Evolutionary conservation across 2,797 vertebrate species (phyloP), one percentile per base, ranked within the genome.

Genomic region (Lagorchestes hirsutus): DNA sequence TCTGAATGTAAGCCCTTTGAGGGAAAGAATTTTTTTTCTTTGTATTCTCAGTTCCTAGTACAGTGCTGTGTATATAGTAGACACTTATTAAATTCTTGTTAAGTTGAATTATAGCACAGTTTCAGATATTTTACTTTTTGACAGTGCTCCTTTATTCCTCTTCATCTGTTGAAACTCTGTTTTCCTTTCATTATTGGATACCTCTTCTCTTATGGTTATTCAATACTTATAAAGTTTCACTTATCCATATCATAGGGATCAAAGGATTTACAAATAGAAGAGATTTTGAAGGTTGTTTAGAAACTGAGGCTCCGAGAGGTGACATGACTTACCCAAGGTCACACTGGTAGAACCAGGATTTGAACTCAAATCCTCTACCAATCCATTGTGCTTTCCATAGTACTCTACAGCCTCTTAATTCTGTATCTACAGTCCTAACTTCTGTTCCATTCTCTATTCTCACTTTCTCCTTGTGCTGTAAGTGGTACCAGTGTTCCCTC

Each of bases 281-380:
- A 59, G 92, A 93, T 52, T 0, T 92, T 74, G 92, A 91, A 92
- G 90, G 74, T 40, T 58, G 11, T 29, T 11, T 28, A 82, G 91
- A 92, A 18, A 54, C 54, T 0, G 54, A 92, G 55, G 46, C 29
- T 56, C n/a, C 11, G 55, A 96, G 92, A 95, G 92, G 62, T 93
- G 5, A 5, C 40, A 16, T 4, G 29, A 93, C 90, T 54, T n/a
- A 28, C 56, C 94, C 91, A 90, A 29, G 90, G 9, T 94, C 92
- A 82, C 24, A 52, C 52, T 94, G 95, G 74, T 93, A 93, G 93
- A 94, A 87, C 40, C 31, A 0, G 52, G 4, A 52, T 92, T 90
- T 58, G 18, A 27, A 12, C 9, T 8, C 74, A 8, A 5, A n/a
- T n/a, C 34, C 13, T 67, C 34, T 67, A n/a, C 62, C 28, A 74